Evolutionary conservation across 2,888 invertebrate genomes (phyloP).

Genomic region (Athalia cordata): DNA sequence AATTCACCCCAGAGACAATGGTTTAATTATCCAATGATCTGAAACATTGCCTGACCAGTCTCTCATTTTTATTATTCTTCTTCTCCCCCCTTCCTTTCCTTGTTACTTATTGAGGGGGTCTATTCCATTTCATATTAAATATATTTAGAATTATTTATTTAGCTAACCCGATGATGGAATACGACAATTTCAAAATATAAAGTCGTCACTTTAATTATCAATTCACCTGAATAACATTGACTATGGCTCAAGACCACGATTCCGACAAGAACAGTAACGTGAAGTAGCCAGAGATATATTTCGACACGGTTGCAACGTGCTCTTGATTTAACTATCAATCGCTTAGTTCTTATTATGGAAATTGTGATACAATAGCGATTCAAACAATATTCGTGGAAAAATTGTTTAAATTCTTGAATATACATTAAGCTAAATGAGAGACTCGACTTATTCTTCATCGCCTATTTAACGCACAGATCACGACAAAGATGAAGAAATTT

Average conservation of each 20-base stretch:
- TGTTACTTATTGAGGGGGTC: neutral
- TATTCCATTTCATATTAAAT: too few species aligned
- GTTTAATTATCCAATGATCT: slow-evolving; percentile 51
- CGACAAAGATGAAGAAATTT: slow-evolving; percentile 3
- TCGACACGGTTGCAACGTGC: neutral
- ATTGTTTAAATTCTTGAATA: slow-evolving; percentile 22
- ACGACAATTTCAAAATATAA: too few species aligned
- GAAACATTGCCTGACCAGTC: neutral
- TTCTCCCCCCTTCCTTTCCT: slow-evolving; percentile 49
- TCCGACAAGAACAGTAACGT: neutral
- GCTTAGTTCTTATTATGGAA: neutral
- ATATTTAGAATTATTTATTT: too few species aligned
- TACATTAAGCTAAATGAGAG: neutral
- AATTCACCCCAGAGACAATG: slow-evolving; percentile 57
- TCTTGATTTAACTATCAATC: too few species aligned
- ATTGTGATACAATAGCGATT: neutral
- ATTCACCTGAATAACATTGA: too few species aligned
- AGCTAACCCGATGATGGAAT: too few species aligned
- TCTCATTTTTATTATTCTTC: neutral
- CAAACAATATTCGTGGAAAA: slow-evolving; percentile 11
- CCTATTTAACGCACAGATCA: slow-evolving; percentile 20
- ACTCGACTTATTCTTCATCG: neutral
- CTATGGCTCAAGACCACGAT: neutral
- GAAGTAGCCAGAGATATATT: neutral
- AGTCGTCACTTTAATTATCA: too few species aligned